A percentile compares a stretch with the other conserved stretches of the same genome.
These are phyloP conservation scores for Cyprinus carpio DNA, from an alignment of 2,113 vertebrate species.

Conservation along the genomic window DNA sequence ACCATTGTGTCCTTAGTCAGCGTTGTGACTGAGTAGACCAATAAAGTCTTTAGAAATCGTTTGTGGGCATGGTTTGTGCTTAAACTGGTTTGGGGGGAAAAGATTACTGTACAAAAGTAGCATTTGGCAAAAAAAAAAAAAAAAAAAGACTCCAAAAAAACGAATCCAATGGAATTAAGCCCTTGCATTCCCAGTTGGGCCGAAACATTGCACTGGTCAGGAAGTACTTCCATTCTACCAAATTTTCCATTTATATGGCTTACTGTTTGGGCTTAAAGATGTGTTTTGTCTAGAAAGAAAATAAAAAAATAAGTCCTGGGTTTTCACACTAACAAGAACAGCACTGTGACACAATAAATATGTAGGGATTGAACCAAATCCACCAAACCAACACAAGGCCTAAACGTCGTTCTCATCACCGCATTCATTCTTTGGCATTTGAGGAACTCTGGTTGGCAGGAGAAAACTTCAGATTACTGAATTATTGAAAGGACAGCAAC, in stretches of 20 bases:
- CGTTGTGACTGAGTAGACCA: not conserved
- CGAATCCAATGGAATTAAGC: not conserved
- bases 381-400: not conserved
- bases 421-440: slow-evolving; percentile 14
- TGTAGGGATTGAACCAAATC: not conserved
- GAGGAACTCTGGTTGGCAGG: not conserved
- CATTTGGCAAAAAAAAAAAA: not conserved
- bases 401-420: not conserved
- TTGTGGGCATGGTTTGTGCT: not conserved
- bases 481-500: slow-evolving; percentile 6
- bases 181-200: not conserved
- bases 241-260: not conserved
- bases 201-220: not conserved
- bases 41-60: not conserved
- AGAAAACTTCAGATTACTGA: not conserved
- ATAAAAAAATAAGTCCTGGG: not conserved
- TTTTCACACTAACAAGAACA: not conserved
- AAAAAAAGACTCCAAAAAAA: not conserved
- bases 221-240: not conserved
- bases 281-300: not conserved
- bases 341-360: not conserved
- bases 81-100: not conserved
- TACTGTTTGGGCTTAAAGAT: not conserved
- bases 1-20: no score
- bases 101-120: not conserved